Evolutionary conservation across 1,140 invertebrate species (phyloP), one percentile per base, ranked within the genome.

Genomic region (Venturia canescens): DNA sequence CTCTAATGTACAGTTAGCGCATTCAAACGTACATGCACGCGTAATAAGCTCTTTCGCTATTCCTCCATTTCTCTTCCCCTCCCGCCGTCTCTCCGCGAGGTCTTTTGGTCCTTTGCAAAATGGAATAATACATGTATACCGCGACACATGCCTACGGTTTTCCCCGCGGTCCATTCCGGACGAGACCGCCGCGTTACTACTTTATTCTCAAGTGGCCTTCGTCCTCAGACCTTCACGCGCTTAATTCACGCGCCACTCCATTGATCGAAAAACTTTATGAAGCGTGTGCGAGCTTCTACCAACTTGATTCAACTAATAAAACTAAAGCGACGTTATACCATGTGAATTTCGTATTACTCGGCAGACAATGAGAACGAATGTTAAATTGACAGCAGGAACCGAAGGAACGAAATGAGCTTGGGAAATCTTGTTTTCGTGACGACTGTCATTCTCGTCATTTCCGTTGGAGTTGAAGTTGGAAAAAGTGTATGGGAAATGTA

Each of bases 191-290:
- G n/a, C n/a, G 23, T 72, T 72, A 50, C 50, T 38, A 72, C 44
- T 50, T 50, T 50, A 72, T 72, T 72, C 70, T 72, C 70, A 38
- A 21, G 70, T 21, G 70, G 44, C 70, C 70, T 44, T 44, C 38
- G 11, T 44, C 38, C 38, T 44, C 38, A 13, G 38, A 44, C 5
- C 38, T 44, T 44, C 38, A 44, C 38, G 7, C 11, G 38, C 38
- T 44, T 44, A 70, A 72, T 50, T 72, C 34, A 72, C 34, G 5
- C 21, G 34, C 18, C 53, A 57, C 5, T 57, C 21, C 18, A 57
- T 57, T 57, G 53, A 57, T 3, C 21, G 18, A 18, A n/a, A 23
- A 72, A 72, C 70, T 72, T 72, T 50, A 72, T 72, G 34, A 34
- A 48, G 4, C 70, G 15, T 23, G 44, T 72, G 23, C 15, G 38